Conservation (phyloP, 2,888 invertebrate species). For the Rhagium mordax region DNA sequence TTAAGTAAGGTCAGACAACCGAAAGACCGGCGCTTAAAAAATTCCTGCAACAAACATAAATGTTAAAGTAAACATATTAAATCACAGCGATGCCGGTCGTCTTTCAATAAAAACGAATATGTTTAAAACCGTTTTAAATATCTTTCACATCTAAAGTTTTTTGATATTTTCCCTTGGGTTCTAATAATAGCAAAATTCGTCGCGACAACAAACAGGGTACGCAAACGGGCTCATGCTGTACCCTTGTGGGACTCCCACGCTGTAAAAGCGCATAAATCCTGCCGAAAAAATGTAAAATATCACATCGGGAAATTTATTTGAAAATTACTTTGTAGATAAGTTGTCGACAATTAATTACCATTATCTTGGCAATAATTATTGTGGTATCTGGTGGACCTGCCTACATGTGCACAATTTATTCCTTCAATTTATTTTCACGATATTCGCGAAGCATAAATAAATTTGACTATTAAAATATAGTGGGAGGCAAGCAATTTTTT, state of each 20-base stretch:
- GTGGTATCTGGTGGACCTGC: constrained; percentile 18
- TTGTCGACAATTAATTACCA: constrained; percentile 27
- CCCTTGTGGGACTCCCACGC: constrained; percentile 20
- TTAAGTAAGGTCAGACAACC: constrained; percentile 1
- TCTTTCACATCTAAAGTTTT: background rate
- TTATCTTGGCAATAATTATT: constrained; percentile 32
- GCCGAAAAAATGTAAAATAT: background rate
- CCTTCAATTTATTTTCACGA: constrained; percentile 28
- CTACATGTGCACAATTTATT: constrained; percentile 38
- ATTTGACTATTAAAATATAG: background rate
- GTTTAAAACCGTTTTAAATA: background rate
- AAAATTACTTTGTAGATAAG: constrained; percentile 28
- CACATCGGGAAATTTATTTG: background rate
- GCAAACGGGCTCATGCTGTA: background rate
- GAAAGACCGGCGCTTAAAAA: constrained; percentile 19
- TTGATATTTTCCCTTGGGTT: too few relatives aligned
- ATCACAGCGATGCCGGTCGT: background rate
- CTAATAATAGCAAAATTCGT: too few relatives aligned
- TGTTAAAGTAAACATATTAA: constrained; percentile 10
- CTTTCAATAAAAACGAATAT: background rate
- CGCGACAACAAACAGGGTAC: background rate
- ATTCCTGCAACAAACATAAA: constrained; percentile 11
- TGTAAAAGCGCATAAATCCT: background rate
- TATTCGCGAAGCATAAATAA: background rate
- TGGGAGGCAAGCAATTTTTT: background rate